Evolutionary conservation across 2,797 vertebrate species (phyloP).

Genomic region (Pipistrellus kuhlii): DNA sequence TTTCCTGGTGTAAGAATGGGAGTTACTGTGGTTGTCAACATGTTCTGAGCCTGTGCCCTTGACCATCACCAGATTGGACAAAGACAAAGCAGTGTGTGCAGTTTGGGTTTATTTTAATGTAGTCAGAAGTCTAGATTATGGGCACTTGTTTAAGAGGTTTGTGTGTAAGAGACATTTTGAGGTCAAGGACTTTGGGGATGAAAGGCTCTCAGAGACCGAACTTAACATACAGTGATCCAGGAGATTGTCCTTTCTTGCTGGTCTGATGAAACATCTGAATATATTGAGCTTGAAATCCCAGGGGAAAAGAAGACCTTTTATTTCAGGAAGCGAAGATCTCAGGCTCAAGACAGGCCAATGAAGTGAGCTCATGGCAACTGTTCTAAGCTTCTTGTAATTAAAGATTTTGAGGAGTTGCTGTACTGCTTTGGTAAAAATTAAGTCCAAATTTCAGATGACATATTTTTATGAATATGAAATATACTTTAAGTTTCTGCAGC

Average conservation of each 20-base stretch:
- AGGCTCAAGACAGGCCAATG: not conserved
- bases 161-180: constrained; percentile 39
- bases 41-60: not conserved
- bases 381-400: constrained; percentile 24
- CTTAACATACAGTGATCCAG: not conserved
- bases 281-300: constrained; percentile 13
- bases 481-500: constrained; percentile 48
- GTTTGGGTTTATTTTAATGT: constrained; percentile 46
- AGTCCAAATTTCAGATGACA: constrained; percentile 55
- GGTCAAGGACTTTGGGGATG: constrained; percentile 21
- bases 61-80: not conserved
- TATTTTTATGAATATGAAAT: constrained; percentile 46
- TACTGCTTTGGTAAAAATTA: constrained; percentile 57
- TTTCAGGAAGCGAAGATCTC: constrained; percentile 41
- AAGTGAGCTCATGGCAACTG: not conserved
- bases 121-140: not conserved
- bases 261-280: constrained; percentile 67
- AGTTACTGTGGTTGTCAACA: not conserved
- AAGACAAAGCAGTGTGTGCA: not conserved
- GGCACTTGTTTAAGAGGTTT: constrained; percentile 17
- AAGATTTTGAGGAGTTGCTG: constrained; percentile 16
- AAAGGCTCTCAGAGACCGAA: not conserved
- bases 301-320: constrained; percentile 14
- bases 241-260: constrained; percentile 33
- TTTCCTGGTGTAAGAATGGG: not conserved